Evolutionary conservation across 2,113 vertebrate genomes (phyloP).

Genomic region (Speoplatyrhinus poulsoni): DNA sequence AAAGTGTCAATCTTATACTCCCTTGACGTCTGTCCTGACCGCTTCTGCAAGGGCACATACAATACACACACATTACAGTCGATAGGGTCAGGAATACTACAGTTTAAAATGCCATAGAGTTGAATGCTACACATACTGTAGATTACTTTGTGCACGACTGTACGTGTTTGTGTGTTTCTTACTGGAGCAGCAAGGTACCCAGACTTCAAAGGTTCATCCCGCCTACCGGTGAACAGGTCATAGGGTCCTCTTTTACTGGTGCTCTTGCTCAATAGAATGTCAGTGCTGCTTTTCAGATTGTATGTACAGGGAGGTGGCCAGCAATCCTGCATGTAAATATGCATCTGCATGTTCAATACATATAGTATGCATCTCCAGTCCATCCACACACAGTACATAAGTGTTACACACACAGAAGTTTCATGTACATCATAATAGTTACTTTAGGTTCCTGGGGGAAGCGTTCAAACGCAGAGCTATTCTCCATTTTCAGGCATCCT

Average conservation of each 20-base stretch:
- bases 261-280: constrained; percentile 31
- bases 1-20: constrained; percentile 56
- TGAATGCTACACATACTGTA: background rate
- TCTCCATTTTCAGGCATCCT: constrained; percentile 11
- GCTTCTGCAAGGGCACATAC: constrained; percentile 46
- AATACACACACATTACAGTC: background rate
- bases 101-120: background rate
- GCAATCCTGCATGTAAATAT: constrained; percentile 56
- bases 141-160: background rate
- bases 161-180: background rate
- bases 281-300: constrained; percentile 49
- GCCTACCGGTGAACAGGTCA: constrained; percentile 55
- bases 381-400: background rate
- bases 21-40: constrained; percentile 28
- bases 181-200: constrained; percentile 67
- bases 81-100: background rate
- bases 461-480: background rate
- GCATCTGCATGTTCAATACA: background rate
- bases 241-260: constrained; percentile 48
- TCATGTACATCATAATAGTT: background rate
- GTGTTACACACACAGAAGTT: background rate
- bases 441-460: constrained; percentile 9
- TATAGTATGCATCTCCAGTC: background rate
- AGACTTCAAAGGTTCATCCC: constrained; percentile 40
- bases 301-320: constrained; percentile 74